Percentiles rank a stretch among this genome's conserved stretches.
phyloP scores from a whole-genome alignment of 2,113 vertebrate genomes.

The Ifrita kowaldi region DNA sequence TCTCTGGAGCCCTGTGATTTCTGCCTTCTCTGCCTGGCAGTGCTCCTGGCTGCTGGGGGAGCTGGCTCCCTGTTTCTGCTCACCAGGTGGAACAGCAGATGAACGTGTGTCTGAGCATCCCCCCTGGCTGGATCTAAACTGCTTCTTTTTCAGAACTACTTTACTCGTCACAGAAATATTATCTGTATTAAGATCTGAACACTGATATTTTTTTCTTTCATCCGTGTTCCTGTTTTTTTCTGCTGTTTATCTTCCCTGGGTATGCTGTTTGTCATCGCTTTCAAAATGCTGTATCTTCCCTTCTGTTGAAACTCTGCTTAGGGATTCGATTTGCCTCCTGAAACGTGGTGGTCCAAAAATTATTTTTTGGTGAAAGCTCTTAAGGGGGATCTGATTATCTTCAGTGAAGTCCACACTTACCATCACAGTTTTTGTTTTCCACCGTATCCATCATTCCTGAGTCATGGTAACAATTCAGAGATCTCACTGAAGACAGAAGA shows the following conservation, averaged over 20 bases:
- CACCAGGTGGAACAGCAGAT: neutral
- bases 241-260: neutral
- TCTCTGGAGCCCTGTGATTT: neutral
- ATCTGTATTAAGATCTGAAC: neutral
- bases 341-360: neutral
- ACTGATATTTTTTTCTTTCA: neutral
- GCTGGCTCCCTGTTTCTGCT: neutral
- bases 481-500: neutral
- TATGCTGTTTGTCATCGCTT: neutral
- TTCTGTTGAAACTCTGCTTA: neutral
- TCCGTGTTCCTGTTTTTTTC: neutral
- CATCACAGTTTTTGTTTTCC: neutral
- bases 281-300: neutral
- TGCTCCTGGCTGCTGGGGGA: neutral
- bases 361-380: neutral
- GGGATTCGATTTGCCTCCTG: neutral
- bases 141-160: neutral
- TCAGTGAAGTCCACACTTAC: neutral
- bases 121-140: neutral
- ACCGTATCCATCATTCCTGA: neutral
- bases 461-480: neutral
- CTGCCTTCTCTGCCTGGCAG: neutral
- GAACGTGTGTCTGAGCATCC: accelerated
- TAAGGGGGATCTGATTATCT: neutral
- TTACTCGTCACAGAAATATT: neutral